These are phyloP conservation scores for Tauraco hartlaubi DNA, from an alignment of 2,797 vertebrate species.

Conservation along the genomic window DNA sequence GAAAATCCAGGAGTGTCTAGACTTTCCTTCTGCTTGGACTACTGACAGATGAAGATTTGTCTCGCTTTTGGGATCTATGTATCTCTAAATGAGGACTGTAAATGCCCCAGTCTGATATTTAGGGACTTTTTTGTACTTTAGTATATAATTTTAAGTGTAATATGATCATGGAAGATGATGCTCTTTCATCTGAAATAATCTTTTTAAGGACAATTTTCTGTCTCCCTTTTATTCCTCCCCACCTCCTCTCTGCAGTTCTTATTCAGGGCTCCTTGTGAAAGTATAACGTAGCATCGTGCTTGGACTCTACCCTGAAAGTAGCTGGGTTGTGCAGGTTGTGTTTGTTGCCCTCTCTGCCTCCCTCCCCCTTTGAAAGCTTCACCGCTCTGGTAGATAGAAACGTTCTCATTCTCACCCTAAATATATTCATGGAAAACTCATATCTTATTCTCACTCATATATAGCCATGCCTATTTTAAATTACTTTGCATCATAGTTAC, in stretches of 20 bases:
- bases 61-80: not conserved
- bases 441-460: not conserved
- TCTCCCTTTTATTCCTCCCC: not conserved
- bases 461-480: not conserved
- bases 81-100: not conserved
- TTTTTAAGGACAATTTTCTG: not conserved
- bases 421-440: not conserved
- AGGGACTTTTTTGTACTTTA: not conserved
- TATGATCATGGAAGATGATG: not conserved
- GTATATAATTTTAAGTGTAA: not conserved
- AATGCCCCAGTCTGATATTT: not conserved
- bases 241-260: not conserved
- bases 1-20: not conserved
- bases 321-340: not conserved
- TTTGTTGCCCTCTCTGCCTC: not conserved
- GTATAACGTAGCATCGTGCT: not conserved
- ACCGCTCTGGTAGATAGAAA: not conserved
- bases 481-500: not conserved
- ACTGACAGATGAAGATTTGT: not conserved
- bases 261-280: not conserved
- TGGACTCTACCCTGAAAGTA: not conserved
- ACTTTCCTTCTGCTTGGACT: not conserved
- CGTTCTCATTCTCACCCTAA: not conserved
- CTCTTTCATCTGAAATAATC: not conserved
- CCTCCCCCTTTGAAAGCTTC: not conserved